These are phyloP conservation scores for Drosophila fulvimacula DNA, from an alignment of 2,888 invertebrate genomes.

Conservation along the genomic window DNA sequence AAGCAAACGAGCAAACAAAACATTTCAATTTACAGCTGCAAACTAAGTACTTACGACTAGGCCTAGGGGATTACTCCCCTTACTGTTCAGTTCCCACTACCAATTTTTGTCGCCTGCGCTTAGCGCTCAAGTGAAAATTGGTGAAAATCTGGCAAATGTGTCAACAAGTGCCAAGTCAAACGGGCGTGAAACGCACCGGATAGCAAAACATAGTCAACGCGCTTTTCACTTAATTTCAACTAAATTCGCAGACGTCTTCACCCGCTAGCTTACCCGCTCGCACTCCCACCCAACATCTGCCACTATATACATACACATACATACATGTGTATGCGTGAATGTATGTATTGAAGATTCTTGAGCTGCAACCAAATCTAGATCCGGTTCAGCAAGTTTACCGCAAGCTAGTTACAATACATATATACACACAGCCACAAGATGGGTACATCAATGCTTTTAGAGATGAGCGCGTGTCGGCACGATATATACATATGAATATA, in stretches of 20 bases:
- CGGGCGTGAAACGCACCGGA: slow-evolving; percentile 42
- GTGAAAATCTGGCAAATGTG: slow-evolving; percentile 77
- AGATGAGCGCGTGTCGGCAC: slow-evolving; percentile 37
- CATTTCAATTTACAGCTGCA: slow-evolving; percentile 53
- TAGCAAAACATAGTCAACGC: slow-evolving; percentile 38
- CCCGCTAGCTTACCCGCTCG: slow-evolving; percentile 11
- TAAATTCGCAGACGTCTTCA: slow-evolving; percentile 51
- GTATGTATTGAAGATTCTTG: slow-evolving; percentile 68
- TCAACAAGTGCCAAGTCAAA: slow-evolving; percentile 68
- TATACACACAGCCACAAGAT: slow-evolving; percentile 38
- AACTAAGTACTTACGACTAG: slow-evolving; percentile 41
- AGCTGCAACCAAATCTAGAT: slow-evolving; percentile 78
- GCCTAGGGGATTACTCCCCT: slow-evolving; percentile 5
- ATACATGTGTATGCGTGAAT: background rate
- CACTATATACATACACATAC: background rate
- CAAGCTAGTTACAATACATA: slow-evolving; percentile 71
- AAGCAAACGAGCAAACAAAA: slow-evolving; percentile 57
- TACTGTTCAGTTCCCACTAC: background rate
- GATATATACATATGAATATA: slow-evolving; percentile 1
- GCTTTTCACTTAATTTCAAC: slow-evolving; percentile 72
- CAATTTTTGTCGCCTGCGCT: slow-evolving; percentile 53
- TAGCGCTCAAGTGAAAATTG: slow-evolving; percentile 71
- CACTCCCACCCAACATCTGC: slow-evolving; percentile 26
- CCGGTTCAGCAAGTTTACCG: slow-evolving; percentile 80
- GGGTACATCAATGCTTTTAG: slow-evolving; percentile 44